Base-by-base conservation (phyloP, 2,113 vertebrate genomes). In the Cyprichromis sp. region DNA sequence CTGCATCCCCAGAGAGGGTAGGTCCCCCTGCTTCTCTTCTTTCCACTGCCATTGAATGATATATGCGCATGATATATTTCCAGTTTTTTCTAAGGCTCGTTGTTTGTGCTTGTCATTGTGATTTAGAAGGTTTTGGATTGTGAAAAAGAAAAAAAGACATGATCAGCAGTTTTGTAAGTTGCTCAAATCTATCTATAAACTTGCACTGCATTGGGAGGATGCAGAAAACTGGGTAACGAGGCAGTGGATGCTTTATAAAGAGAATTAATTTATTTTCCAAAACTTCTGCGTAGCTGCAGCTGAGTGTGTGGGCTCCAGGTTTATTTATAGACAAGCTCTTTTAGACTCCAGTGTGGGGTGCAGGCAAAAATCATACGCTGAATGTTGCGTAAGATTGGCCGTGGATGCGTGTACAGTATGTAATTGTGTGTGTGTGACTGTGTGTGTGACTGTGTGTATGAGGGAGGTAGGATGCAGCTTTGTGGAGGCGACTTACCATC, bases 401-500 rank as follows among this genome's bases (percentile, higher is more conserved):
- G 53, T 71, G 82, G 52, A 78, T 83, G 80, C 6, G 45, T 71
- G 31, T 53, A 82, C 81, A 81, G 71, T 31, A 78, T 80, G 52
- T 85, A 52, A 66, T 78, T 76, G 68, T 29, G 79, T 63, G 78
- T 61, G 36, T 79, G 91, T 73, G 63, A 66, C 31, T 40, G 36
- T 40, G 68, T 63, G 34, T 79, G 91, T 66, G 59, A 66, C 31
- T 88, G 52, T 78, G 59, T 26, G 82, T 86, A 71, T 68, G 81
- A 80, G 57, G 47, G 76, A 84, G 85, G 89, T 88, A 87, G 82
- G 88, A 71, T 89, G 88, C 78, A 76, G 82, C 81, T 83, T 81
- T 87, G 88, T 92, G 91, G 88, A 92, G 91, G 91, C 81, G 81
- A 91, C 86, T 87, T 85, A 52, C 94, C 95, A 95, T 96, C 94